Percentiles rank a stretch among this genome's conserved stretches.
These are phyloP conservation scores for Eupithecia subumbrata DNA, from an alignment of 2,888 invertebrate species.

Conservation along the genomic window DNA sequence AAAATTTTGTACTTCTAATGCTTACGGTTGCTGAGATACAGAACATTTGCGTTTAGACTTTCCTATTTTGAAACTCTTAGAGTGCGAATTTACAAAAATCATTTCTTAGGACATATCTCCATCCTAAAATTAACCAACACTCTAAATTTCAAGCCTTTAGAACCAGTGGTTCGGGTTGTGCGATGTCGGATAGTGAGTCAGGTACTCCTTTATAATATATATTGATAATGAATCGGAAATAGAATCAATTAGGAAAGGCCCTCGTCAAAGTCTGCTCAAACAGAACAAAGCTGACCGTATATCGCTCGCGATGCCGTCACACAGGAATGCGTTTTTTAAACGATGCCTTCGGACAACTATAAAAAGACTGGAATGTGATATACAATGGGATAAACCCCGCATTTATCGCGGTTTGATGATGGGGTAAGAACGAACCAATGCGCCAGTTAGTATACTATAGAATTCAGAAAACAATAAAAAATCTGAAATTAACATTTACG, in stretches of 20 bases:
- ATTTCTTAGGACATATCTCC: no score
- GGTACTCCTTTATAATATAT: background rate
- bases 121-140: no score
- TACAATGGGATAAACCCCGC: background rate
- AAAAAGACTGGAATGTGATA: constrained; percentile 29
- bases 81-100: no score
- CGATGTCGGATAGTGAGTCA: no score
- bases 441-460: background rate
- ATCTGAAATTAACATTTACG: no score
- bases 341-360: constrained; percentile 4
- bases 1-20: no score
- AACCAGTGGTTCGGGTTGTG: no score
- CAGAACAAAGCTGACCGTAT: background rate
- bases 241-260: background rate
- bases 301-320: background rate
- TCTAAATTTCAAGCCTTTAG: no score
- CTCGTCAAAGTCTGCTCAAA: background rate
- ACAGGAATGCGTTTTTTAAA: constrained; percentile 33
- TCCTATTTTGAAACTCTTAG: no score
- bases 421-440: background rate
- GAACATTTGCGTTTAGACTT: no score
- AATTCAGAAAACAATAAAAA: background rate
- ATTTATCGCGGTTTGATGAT: background rate
- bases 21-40: no score
- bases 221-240: background rate